Conservation (phyloP, 2,888 invertebrate genomes). For the Leptinotarsa tumamoca region DNA sequence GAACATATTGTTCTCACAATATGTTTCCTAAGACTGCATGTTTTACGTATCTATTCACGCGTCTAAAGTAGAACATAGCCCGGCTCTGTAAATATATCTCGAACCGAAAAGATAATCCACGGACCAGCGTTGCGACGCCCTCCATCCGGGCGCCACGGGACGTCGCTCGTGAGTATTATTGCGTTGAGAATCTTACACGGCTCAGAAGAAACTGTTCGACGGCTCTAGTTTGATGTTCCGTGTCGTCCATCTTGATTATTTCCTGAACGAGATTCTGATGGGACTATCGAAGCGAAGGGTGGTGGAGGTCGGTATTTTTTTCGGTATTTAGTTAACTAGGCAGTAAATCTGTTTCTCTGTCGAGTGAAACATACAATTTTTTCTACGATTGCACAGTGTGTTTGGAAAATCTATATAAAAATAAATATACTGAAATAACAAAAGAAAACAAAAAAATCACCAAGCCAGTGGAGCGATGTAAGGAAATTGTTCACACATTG, state of each 20-base stretch:
- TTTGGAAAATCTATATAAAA: too few relatives aligned
- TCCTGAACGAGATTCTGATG: not conserved
- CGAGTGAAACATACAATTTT: too few relatives aligned
- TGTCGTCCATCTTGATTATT: not conserved
- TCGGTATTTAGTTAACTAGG: too few relatives aligned
- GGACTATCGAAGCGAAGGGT: not conserved
- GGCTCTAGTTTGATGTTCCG: constrained; percentile 3
- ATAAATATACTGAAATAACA: too few relatives aligned
- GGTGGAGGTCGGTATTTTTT: not conserved
- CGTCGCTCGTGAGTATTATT: constrained; percentile 59
- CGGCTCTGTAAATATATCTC: constrained; percentile 28
- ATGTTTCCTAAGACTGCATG: too few relatives aligned
- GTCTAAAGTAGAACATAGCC: constrained; percentile 21
- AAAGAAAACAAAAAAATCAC: too few relatives aligned
- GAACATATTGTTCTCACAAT: too few relatives aligned
- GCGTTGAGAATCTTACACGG: constrained; percentile 19
- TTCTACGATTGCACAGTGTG: too few relatives aligned
- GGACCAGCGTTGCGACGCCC: constrained; percentile 66
- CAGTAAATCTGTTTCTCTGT: too few relatives aligned
- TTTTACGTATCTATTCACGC: constrained; percentile 20
- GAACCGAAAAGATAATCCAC: constrained; percentile 61
- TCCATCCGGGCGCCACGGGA: constrained; percentile 64
- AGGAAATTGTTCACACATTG: too few relatives aligned
- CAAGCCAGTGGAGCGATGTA: too few relatives aligned
- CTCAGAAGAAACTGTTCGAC: constrained; percentile 1